Evolutionary conservation across 2,888 invertebrate genomes (phyloP).

Genomic region (Diplolepis rosae): DNA sequence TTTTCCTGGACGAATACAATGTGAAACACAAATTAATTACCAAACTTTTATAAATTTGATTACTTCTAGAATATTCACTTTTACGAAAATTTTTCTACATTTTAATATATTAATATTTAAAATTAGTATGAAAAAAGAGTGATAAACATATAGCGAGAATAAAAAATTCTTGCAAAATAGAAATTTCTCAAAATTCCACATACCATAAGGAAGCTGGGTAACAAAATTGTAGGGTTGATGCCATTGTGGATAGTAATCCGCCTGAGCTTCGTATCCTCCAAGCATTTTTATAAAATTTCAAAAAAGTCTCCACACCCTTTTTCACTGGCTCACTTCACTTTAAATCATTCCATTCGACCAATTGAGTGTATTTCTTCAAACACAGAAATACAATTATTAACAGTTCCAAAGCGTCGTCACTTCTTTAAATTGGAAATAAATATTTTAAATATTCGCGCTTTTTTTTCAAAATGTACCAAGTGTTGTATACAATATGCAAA

Average conservation of each 20-base stretch:
- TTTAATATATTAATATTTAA: no score
- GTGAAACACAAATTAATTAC: no score
- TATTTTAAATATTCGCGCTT: not conserved
- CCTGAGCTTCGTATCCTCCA: conserved; percentile 69
- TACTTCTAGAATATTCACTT: no score
- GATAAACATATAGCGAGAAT: no score
- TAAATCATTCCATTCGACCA: not conserved
- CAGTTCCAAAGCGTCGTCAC: not conserved
- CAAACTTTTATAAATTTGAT: no score
- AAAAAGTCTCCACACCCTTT: not conserved
- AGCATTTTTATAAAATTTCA: conserved; percentile 55
- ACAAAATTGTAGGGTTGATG: conserved; percentile 71
- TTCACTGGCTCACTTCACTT: not conserved
- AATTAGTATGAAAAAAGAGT: no score
- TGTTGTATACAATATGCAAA: no score
- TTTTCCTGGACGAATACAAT: no score
- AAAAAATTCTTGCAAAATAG: no score
- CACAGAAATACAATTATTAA: not conserved
- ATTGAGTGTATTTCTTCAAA: not conserved
- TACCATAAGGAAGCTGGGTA: conserved; percentile 70
- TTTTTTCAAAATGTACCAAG: no score
- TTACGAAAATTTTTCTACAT: no score
- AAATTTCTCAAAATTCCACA: conserved; percentile 49
- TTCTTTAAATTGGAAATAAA: no score
- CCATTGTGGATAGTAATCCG: conserved; percentile 72